These are phyloP conservation scores for Panorpa germanica DNA, from an alignment of 2,888 invertebrate genomes.

Conservation along the genomic window DNA sequence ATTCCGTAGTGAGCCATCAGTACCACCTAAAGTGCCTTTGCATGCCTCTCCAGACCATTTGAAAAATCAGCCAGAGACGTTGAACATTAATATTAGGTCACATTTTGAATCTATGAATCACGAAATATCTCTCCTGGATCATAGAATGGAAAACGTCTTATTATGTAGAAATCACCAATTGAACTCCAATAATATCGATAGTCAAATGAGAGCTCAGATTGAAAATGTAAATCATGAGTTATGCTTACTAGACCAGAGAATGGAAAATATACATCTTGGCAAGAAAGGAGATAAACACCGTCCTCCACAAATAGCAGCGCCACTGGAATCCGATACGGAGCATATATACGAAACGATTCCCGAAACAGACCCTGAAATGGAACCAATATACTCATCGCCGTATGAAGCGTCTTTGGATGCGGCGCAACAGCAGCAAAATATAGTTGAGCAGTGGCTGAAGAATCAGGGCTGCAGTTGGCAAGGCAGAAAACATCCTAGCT, in stretches of 20 bases:
- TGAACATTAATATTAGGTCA: slow-evolving; percentile 18
- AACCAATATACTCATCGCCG: slow-evolving; percentile 42
- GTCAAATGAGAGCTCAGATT: slow-evolving; percentile 9
- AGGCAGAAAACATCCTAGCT: slow-evolving; percentile 9
- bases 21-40: slow-evolving; percentile 1
- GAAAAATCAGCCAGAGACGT: no score
- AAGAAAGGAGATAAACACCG: slow-evolving; percentile 3
- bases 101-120: slow-evolving; percentile 26
- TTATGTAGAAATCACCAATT: slow-evolving; percentile 16
- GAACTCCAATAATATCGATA: slow-evolving; percentile 8
- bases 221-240: slow-evolving; percentile 11
- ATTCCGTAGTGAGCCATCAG: slow-evolving; percentile 3
- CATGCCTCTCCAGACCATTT: slow-evolving; percentile 3
- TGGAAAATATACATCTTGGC: slow-evolving; percentile 10
- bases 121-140: slow-evolving; percentile 32
- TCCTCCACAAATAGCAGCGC: slow-evolving; percentile 12
- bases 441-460: slow-evolving; percentile 8
- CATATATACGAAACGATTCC: slow-evolving; percentile 48
- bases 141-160: slow-evolving; percentile 38
- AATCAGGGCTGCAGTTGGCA: slow-evolving; percentile 1
- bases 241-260: slow-evolving; percentile 10
- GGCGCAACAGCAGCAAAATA: slow-evolving; percentile 17
- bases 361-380: slow-evolving; percentile 32
- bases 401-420: slow-evolving; percentile 43
- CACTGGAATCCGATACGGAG: slow-evolving; percentile 31